These are phyloP conservation scores for Homarus americanus DNA, from an alignment of 1,140 invertebrate species.

Conservation along the genomic window DNA sequence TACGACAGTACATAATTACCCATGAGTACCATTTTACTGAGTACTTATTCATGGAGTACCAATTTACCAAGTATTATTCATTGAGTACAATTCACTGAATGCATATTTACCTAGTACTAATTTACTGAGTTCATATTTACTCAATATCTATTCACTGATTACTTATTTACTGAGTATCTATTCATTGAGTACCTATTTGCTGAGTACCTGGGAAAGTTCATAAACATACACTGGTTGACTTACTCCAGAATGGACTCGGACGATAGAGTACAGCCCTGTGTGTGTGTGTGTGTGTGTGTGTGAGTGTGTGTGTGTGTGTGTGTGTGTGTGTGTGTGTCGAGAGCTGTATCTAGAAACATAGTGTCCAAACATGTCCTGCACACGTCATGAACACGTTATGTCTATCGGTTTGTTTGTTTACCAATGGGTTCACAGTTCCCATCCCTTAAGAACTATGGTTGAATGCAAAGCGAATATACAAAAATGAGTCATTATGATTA, in stretches of 20 bases:
- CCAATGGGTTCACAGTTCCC: slow-evolving; percentile 15
- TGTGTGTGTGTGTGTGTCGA: neutral
- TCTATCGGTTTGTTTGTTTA: neutral
- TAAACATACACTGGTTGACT: too few species aligned
- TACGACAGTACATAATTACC: neutral
- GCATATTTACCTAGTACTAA: too few species aligned
- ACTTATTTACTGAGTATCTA: too few species aligned
- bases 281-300: too few species aligned
- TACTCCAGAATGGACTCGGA: neutral
- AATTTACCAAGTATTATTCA: too few species aligned
- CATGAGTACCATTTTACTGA: neutral
- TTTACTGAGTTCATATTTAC: too few species aligned
- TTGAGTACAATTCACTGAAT: too few species aligned
- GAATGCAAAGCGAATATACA: slow-evolving; percentile 18
- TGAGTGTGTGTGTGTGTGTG: too few species aligned
- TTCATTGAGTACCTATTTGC: too few species aligned
- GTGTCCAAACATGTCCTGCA: neutral
- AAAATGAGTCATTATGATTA: neutral
- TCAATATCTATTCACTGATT: too few species aligned
- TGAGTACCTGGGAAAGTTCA: too few species aligned
- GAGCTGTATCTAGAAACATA: neutral
- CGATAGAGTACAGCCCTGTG: neutral
- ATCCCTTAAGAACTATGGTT: neutral
- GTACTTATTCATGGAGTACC: too few species aligned
- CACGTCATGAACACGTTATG: neutral